Evolutionary conservation across 2,888 invertebrate genomes (phyloP).

Genomic region (Volucella bombylans): DNA sequence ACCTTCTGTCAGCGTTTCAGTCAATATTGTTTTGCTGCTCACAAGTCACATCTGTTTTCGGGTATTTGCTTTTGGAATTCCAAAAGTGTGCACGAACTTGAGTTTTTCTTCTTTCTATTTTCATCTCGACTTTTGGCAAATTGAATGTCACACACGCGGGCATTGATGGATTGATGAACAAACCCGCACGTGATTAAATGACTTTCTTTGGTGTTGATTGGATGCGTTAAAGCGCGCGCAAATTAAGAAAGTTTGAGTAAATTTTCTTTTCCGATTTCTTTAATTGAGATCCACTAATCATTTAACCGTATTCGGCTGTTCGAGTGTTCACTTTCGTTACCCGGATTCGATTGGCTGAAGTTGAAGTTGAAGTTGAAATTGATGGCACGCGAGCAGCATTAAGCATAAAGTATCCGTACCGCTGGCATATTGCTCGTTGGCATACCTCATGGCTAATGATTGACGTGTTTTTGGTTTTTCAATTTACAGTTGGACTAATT

Average conservation of each 20-base stretch:
- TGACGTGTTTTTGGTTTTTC: neutral
- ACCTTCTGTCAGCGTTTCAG: too few relatives aligned
- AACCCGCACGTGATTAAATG: slow-evolving; percentile 46
- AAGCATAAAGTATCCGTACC: too few relatives aligned
- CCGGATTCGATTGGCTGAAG: slow-evolving; percentile 48
- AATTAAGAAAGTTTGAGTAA: slow-evolving; percentile 55
- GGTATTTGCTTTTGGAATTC: slow-evolving; percentile 51
- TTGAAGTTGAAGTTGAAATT: neutral
- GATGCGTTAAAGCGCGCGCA: slow-evolving; percentile 22
- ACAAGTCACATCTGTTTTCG: slow-evolving; percentile 26
- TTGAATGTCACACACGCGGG: slow-evolving; percentile 43
- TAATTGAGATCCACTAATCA: slow-evolving; percentile 15
- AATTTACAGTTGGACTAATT: slow-evolving; percentile 34
- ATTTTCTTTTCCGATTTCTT: neutral
- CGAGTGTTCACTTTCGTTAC: slow-evolving; percentile 44
- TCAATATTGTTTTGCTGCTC: neutral
- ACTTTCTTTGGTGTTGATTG: slow-evolving; percentile 42
- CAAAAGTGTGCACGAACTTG: slow-evolving; percentile 32
- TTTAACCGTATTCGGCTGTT: slow-evolving; percentile 24
- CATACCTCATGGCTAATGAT: too few relatives aligned
- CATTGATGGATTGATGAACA: too few relatives aligned
- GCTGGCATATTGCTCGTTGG: too few relatives aligned
- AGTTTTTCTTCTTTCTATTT: neutral
- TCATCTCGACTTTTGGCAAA: slow-evolving; percentile 18
- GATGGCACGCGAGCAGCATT: neutral